Evolutionary conservation across 2,888 invertebrate species (phyloP).

Genomic region (Aethes cnicana): DNA sequence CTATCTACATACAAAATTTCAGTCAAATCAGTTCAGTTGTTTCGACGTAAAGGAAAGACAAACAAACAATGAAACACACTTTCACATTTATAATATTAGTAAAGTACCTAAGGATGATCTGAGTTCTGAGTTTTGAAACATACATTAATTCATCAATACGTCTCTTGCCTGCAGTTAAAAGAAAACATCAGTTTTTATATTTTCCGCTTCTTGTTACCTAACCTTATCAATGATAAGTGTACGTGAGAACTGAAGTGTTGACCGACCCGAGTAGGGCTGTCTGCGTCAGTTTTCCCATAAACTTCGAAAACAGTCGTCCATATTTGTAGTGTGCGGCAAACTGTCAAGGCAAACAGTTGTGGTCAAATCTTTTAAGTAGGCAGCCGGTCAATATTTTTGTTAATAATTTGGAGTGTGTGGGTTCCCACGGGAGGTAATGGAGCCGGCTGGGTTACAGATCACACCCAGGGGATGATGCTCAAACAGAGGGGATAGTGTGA

Average conservation of each 20-base stretch:
- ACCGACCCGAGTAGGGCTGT: slow-evolving; percentile 48
- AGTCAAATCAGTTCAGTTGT: no score
- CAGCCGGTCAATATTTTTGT: slow-evolving; percentile 81
- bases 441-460: slow-evolving; percentile 66
- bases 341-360: slow-evolving; percentile 74
- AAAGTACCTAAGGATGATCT: no score
- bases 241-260: slow-evolving; percentile 44
- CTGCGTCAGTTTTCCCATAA: slow-evolving; percentile 71
- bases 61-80: no score
- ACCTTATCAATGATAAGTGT: slow-evolving; percentile 17
- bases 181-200: no score
- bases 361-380: slow-evolving; percentile 82
- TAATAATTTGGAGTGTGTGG: slow-evolving; percentile 75
- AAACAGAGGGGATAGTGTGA: slow-evolving; percentile 51
- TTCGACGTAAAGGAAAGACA: no score
- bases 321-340: slow-evolving; percentile 73
- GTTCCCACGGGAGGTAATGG: slow-evolving; percentile 71
- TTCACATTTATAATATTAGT: no score
- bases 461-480: slow-evolving; percentile 55
- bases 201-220: no score
- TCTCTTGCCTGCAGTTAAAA: no score
- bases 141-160: no score
- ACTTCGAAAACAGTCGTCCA: slow-evolving; percentile 67
- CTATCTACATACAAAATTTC: no score
- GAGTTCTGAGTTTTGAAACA: no score